Percentiles rank a stretch among this genome's conserved stretches.
Conservation (phyloP, 2,888 invertebrate genomes). For the Adelphocoris suturalis region DNA sequence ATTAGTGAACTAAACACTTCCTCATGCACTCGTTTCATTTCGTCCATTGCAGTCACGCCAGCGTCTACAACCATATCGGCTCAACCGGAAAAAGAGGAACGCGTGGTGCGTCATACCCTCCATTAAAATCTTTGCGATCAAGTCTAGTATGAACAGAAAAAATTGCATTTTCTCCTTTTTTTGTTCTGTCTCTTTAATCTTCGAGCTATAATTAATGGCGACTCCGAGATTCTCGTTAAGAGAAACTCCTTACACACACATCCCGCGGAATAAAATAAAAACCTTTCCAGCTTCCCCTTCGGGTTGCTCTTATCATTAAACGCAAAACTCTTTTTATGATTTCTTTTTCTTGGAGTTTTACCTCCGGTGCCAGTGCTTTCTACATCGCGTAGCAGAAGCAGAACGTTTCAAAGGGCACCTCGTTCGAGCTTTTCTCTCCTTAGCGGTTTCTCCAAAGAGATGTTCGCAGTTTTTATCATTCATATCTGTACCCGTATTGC, state of each 20-base stretch:
- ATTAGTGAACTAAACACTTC: conserved; percentile 34
- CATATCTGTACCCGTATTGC: not conserved
- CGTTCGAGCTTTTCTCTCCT: not conserved
- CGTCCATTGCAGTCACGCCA: not conserved
- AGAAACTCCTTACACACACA: not conserved
- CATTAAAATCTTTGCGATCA: not conserved
- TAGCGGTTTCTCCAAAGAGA: not conserved
- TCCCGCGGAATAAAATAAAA: not conserved
- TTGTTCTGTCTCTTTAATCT: conserved; percentile 10
- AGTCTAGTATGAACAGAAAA: not conserved
- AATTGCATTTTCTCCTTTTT: not conserved
- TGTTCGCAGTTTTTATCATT: not conserved
- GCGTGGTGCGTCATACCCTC: not conserved
- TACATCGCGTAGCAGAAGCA: not conserved
- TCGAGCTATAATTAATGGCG: not conserved
- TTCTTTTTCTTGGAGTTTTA: not conserved
- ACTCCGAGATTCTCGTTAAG: not conserved
- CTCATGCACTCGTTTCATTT: conserved; percentile 1
- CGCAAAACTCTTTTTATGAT: not conserved
- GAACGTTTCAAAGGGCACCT: too few relatives aligned
- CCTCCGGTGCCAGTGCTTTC: not conserved
- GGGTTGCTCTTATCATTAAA: conserved; percentile 30
- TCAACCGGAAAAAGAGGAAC: not conserved
- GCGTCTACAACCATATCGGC: not conserved
- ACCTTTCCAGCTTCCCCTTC: not conserved